Evolutionary conservation across 2,797 vertebrate species (phyloP).

Genomic region (Phataginus tricuspis): DNA sequence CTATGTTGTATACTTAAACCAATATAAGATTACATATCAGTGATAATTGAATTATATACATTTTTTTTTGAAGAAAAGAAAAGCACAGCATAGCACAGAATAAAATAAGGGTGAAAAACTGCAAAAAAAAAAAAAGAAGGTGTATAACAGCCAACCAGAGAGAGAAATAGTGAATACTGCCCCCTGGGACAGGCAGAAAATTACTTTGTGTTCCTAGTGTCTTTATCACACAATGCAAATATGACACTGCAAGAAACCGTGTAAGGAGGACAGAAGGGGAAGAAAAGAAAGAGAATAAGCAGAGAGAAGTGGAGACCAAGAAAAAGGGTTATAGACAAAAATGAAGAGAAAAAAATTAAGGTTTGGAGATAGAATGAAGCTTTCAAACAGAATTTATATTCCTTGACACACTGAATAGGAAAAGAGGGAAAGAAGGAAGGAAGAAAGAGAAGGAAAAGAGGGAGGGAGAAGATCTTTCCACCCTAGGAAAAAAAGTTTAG

Average conservation of each 20-base stretch:
- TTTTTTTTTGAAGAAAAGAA: no score
- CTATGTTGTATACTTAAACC: no score
- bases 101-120: no score
- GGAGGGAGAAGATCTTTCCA: no score
- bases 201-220: background rate
- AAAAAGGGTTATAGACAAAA: background rate
- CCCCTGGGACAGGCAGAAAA: background rate
- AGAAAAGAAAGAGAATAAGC: background rate
- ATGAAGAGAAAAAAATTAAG: background rate
- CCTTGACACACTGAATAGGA: background rate
- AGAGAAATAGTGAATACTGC: background rate
- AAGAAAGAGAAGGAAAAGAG: rapidly evolving
- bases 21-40: no score
- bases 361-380: background rate
- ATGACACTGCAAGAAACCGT: background rate
- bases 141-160: background rate
- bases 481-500: background rate
- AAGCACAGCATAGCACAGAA: no score
- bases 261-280: background rate
- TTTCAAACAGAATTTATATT: constrained; percentile 10
- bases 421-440: no score
- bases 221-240: background rate
- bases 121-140: no score
- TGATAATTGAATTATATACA: no score
- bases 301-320: background rate